Conservation (phyloP, 2,888 invertebrate species). For the Vannuccia rotundouncinata region DNA sequence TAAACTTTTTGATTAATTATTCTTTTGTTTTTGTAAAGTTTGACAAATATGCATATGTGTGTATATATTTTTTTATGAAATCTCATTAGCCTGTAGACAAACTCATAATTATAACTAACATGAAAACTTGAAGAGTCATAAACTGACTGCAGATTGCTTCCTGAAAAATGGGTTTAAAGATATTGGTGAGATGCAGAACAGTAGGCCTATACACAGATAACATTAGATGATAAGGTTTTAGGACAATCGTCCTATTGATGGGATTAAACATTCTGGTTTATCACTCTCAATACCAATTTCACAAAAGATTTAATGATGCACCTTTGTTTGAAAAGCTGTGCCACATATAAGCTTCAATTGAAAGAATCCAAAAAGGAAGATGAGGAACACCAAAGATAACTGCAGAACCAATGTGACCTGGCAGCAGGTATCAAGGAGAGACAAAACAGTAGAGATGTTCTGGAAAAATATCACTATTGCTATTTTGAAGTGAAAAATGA, state of each 20-base stretch:
- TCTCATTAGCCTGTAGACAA: too few species aligned
- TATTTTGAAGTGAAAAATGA: background rate
- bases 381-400: background rate
- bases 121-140: too few species aligned
- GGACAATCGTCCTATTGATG: too few species aligned
- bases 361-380: background rate
- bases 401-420: background rate
- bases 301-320: background rate
- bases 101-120: too few species aligned
- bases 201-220: too few species aligned
- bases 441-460: background rate
- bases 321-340: background rate
- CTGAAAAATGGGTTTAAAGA: background rate
- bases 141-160: too few species aligned
- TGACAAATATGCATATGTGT: too few species aligned
- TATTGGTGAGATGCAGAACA: background rate
- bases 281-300: background rate
- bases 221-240: too few species aligned
- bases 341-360: background rate
- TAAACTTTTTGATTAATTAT: too few species aligned
- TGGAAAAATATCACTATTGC: background rate
- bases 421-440: background rate
- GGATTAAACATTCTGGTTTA: background rate
- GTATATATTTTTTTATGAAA: too few species aligned
- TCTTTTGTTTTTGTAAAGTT: too few species aligned